A percentile compares a stretch with the other conserved stretches of the same genome.
phyloP scores from a whole-genome alignment of 2,888 invertebrate genomes.

The Cyclophora albipunctata region DNA sequence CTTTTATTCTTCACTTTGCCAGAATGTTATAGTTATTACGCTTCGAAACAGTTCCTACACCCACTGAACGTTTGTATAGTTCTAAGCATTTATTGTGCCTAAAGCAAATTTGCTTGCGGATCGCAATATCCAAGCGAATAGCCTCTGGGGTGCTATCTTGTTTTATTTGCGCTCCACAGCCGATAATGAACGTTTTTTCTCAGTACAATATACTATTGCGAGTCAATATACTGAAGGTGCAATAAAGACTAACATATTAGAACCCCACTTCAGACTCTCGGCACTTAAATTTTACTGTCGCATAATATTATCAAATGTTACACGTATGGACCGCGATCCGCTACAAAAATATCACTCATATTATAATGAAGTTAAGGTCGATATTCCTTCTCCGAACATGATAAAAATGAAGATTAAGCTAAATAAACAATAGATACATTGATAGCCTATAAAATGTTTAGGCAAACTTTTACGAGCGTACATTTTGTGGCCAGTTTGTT shows the following conservation, averaged over 20 bases:
- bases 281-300: slow-evolving; percentile 42
- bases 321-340: slow-evolving; percentile 22
- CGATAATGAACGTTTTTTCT: slow-evolving; percentile 69
- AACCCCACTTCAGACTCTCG: slow-evolving; percentile 28
- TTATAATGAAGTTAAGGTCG: too few species aligned
- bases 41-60: too few species aligned
- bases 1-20: too few species aligned
- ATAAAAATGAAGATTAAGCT: slow-evolving; percentile 35
- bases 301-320: slow-evolving; percentile 41
- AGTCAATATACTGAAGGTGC: slow-evolving; percentile 58
- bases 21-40: too few species aligned
- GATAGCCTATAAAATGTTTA: slow-evolving; percentile 49
- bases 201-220: slow-evolving; percentile 35
- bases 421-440: slow-evolving; percentile 51
- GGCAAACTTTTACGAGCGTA: slow-evolving; percentile 36
- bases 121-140: slow-evolving; percentile 66
- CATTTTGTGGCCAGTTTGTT: slow-evolving; percentile 31
- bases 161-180: slow-evolving; percentile 61
- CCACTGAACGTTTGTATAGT: slow-evolving; percentile 40
- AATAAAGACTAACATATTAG: slow-evolving; percentile 51
- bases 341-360: slow-evolving; percentile 18
- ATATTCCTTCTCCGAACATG: slow-evolving; percentile 4
- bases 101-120: slow-evolving; percentile 70
- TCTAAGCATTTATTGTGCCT: slow-evolving; percentile 67
- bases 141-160: slow-evolving; percentile 61